These are phyloP conservation scores for Periophthalmus modestus DNA, from an alignment of 2,113 vertebrate genomes.

Conservation along the genomic window DNA sequence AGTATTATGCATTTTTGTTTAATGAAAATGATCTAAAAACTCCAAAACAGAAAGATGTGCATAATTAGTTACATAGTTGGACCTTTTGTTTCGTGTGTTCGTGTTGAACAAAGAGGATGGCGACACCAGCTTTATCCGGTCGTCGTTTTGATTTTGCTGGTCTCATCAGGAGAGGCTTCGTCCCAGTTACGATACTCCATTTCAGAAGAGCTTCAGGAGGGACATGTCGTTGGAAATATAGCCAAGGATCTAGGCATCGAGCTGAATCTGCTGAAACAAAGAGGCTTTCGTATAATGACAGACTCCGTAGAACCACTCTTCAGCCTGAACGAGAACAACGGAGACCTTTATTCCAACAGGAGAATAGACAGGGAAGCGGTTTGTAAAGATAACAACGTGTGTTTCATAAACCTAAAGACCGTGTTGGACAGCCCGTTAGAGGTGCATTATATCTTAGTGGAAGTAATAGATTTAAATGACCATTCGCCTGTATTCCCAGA, in stretches of 20 bases:
- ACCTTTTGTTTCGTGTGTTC: background rate
- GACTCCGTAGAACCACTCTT: conserved; percentile 55
- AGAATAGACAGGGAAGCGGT: conserved; percentile 63
- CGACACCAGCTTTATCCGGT: conserved; percentile 21
- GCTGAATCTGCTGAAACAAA: conserved; percentile 36
- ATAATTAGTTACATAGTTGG: conserved; percentile 4
- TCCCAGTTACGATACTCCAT: conserved; percentile 65
- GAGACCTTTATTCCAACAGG: conserved; percentile 47
- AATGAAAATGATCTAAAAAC: background rate
- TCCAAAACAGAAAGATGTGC: background rate
- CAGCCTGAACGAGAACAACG: conserved; percentile 60
- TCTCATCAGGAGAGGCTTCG: conserved; percentile 38
- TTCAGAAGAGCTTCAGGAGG: conserved; percentile 61
- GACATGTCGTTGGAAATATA: conserved; percentile 60
- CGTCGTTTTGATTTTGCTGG: conserved; percentile 20
- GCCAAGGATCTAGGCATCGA: conserved; percentile 71
- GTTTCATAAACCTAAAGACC: conserved; percentile 62
- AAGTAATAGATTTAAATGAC: conserved; percentile 81
- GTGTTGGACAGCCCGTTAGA: conserved; percentile 76
- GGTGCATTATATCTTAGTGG: conserved; percentile 79
- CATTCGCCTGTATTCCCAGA: conserved; percentile 73
- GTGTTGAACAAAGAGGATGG: conserved; percentile 54
- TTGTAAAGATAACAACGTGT: conserved; percentile 49
- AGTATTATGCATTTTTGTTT: accelerated
- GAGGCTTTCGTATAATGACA: conserved; percentile 61